Percentiles rank a stretch among this genome's conserved stretches.
These are phyloP conservation scores for Drosophila cardini DNA, from an alignment of 1,140 invertebrate species.

Conservation along the genomic window DNA sequence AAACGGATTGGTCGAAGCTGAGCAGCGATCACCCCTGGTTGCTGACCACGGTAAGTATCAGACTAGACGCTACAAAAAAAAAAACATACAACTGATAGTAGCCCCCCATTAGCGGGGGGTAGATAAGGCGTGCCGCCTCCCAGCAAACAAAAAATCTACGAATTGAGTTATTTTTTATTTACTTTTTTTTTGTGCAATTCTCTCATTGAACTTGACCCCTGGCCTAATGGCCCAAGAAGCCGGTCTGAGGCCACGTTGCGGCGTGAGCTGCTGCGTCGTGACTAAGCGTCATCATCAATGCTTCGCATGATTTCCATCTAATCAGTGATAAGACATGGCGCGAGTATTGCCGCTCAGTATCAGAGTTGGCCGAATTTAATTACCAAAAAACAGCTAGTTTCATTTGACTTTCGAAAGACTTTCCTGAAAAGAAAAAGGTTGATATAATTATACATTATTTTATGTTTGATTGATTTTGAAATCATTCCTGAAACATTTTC, in stretches of 20 bases:
- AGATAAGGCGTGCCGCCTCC: slow-evolving; percentile 34
- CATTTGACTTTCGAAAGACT: too few species aligned
- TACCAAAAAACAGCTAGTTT: too few species aligned
- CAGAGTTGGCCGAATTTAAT: too few species aligned
- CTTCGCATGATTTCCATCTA: slow-evolving; percentile 40
- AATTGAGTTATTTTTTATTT: slow-evolving; percentile 1
- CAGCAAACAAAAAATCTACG: slow-evolving; percentile 13
- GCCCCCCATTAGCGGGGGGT: neutral
- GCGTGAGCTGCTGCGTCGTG: slow-evolving; percentile 23
- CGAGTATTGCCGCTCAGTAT: slow-evolving; percentile 13
- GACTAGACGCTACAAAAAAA: neutral
- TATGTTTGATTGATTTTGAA: too few species aligned
- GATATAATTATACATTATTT: too few species aligned
- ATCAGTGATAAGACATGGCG: slow-evolving; percentile 43
- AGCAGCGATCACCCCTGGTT: slow-evolving; percentile 94
- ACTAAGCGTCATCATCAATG: slow-evolving; percentile 39
- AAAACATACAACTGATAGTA: slow-evolving; percentile 12
- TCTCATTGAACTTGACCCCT: slow-evolving; percentile 76
- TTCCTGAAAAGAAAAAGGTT: too few species aligned
- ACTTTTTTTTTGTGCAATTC: slow-evolving; percentile 3
- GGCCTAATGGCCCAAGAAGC: slow-evolving; percentile 15
- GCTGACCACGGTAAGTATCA: slow-evolving; percentile 87
- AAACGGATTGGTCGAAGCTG: slow-evolving; percentile 92
- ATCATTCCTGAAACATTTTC: too few species aligned
- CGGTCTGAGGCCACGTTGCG: slow-evolving; percentile 28